Percentiles rank a stretch among this genome's conserved stretches.
Conservation (phyloP, 2,888 invertebrate species). For the Pteria penguin region DNA sequence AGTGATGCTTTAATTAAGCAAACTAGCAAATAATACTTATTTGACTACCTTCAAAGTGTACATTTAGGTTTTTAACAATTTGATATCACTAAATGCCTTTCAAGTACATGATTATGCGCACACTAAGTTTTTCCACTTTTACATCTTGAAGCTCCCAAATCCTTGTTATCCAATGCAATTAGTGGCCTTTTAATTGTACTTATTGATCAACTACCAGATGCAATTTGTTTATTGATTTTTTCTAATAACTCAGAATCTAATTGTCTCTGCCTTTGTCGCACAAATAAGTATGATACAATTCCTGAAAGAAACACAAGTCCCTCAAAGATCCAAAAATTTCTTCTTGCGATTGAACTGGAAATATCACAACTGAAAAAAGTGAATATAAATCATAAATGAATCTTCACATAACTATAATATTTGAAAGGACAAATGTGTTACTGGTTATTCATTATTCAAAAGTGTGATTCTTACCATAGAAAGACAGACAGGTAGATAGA, state of each 20-base stretch:
- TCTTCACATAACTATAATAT: not conserved
- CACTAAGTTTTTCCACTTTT: no score
- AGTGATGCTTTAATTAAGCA: no score
- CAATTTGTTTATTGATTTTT: slow-evolving; percentile 87
- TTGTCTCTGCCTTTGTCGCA: slow-evolving; percentile 85
- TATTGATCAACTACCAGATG: slow-evolving; percentile 82
- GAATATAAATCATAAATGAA: slow-evolving; percentile 7
- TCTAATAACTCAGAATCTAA: slow-evolving; percentile 86
- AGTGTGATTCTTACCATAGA: not conserved
- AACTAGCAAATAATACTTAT: no score
- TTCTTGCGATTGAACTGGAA: slow-evolving; percentile 91
- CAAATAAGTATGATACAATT: slow-evolving; percentile 85
- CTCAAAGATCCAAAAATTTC: slow-evolving; percentile 91
- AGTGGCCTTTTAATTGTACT: no score
- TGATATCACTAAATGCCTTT: no score
- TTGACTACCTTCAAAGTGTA: no score
- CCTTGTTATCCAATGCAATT: no score
- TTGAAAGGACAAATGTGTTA: not conserved
- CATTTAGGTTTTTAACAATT: no score
- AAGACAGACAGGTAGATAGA: no score
- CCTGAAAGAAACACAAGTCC: slow-evolving; percentile 86
- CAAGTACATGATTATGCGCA: no score
- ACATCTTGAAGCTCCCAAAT: no score
- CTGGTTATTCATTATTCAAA: not conserved
- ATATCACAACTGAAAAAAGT: slow-evolving; percentile 87